phyloP scores from a whole-genome alignment of 2,888 invertebrate species.

The Drosophila cyrtoloma region DNA sequence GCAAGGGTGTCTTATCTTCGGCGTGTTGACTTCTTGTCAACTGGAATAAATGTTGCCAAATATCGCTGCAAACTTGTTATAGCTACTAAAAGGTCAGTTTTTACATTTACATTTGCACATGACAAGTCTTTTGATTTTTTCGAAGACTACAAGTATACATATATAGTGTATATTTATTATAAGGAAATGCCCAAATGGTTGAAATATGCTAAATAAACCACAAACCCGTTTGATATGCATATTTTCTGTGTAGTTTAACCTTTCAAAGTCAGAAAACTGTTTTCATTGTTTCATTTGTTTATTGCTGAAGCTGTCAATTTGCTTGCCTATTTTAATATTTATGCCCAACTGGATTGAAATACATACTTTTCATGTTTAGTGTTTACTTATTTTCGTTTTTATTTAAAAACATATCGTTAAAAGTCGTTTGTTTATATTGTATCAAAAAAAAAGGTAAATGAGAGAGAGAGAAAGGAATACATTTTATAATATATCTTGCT shows the following conservation, averaged over 20 bases:
- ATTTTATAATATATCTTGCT: constrained; percentile 40
- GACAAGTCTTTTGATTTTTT: too few species aligned
- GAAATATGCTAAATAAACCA: background rate
- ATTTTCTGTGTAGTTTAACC: background rate
- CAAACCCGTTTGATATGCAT: background rate
- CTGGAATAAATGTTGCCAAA: constrained; percentile 40
- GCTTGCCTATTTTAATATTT: background rate
- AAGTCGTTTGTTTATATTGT: constrained; percentile 72
- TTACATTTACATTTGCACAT: background rate
- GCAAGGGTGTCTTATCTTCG: background rate
- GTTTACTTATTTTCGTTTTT: constrained; percentile 50
- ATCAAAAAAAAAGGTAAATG: constrained; percentile 57
- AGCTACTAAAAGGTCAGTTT: background rate
- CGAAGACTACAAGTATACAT: background rate
- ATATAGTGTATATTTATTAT: background rate
- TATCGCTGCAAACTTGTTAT: constrained; percentile 37
- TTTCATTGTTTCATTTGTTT: background rate
- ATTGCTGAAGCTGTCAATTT: background rate
- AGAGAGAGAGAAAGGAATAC: constrained; percentile 21
- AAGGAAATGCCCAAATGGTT: background rate
- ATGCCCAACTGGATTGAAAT: background rate
- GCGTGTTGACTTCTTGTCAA: constrained; percentile 51
- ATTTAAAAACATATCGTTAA: constrained; percentile 73
- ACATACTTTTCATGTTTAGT: constrained; percentile 15
- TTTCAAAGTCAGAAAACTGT: background rate